These are phyloP conservation scores for Alethe diademata DNA, from an alignment of 2,113 vertebrate genomes.

Conservation along the genomic window DNA sequence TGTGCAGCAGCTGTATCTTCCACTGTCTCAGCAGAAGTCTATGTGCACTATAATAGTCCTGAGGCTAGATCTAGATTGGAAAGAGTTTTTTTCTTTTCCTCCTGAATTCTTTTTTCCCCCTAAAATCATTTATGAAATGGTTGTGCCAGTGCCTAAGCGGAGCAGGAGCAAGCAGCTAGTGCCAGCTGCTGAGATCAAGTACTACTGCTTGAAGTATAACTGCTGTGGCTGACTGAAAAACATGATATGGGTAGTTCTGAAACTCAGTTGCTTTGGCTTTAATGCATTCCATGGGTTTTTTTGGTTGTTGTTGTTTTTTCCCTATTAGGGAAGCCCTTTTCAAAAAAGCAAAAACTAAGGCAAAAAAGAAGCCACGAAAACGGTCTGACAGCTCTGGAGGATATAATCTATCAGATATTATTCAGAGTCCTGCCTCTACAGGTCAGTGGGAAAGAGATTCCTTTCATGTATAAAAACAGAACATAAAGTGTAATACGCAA, in stretches of 20 bases:
- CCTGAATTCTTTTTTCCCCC: background rate
- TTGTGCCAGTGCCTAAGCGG: background rate
- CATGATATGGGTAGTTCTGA: background rate
- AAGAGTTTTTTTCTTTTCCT: background rate
- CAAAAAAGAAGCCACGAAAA: conserved; percentile 90
- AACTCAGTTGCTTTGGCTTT: background rate
- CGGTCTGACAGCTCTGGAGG: conserved; percentile 94
- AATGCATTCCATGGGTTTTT: background rate
- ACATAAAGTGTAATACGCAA: background rate
- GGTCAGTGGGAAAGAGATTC: conserved; percentile 73
- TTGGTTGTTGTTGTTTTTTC: background rate
- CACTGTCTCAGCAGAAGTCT: background rate
- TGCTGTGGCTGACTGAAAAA: background rate
- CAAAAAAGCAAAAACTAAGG: conserved; percentile 91
- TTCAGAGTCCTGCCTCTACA: conserved; percentile 86
- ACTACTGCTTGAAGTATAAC: background rate
- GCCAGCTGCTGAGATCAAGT: background rate
- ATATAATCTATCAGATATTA: conserved; percentile 93
- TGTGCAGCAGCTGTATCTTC: background rate
- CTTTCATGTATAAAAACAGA: background rate
- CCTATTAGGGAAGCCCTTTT: conserved; percentile 82
- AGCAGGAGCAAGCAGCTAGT: background rate
- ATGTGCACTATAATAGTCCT: background rate
- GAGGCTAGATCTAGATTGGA: background rate
- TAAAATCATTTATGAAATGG: background rate